Evolutionary conservation across 2,888 invertebrate species (phyloP), one percentile per base, ranked within the genome.

Genomic region (Xylophagus ater): DNA sequence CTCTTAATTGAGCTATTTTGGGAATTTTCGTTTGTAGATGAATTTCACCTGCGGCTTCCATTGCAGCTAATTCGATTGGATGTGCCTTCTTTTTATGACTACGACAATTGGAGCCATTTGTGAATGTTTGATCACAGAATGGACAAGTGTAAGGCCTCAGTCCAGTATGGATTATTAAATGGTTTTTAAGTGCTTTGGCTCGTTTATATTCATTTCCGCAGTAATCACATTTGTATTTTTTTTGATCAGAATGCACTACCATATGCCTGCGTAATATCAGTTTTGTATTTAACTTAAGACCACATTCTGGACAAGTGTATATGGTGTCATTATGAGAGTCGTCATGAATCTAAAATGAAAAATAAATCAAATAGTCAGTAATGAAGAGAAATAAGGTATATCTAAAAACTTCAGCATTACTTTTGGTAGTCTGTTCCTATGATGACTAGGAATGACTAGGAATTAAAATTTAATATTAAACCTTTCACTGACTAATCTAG

Each of bases 1-100:
- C 56, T 10, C 56, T 56, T 13, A 64, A 43, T 35, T 63, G 61
- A 13, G 57, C 58, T n/a, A 64, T 41, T 46, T 58, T 57, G 3
- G 64, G 64, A 37, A 64, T 51, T 17, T 53, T 47, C 1, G 55
- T 55, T 1, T 52, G 51, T 4, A 51, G 51, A 10, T 49, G 48
- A 20, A 52, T 51, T 14, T 53, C 56, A 1, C 64, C 64, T 3
- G 49, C 49, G 1, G 62, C 54, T 45, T 64, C 65, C 41, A 62
- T 56, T 13, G 4, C 13, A 13, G 9, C 20, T 2, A 31, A n/a
- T 12, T 40, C 40, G 9, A 10, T 21, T 2, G 36, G 35, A 40
- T 40, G 40, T n/a, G n/a, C 26, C n/a, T 31, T 18, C 35, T 24
- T 35, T 8, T 31, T 30, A 21, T 40, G 40, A 24, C 31, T 35